Percentiles rank a stretch among this genome's conserved stretches.
Conservation (phyloP, 2,113 vertebrate genomes). For the Elephantulus edwardii region DNA sequence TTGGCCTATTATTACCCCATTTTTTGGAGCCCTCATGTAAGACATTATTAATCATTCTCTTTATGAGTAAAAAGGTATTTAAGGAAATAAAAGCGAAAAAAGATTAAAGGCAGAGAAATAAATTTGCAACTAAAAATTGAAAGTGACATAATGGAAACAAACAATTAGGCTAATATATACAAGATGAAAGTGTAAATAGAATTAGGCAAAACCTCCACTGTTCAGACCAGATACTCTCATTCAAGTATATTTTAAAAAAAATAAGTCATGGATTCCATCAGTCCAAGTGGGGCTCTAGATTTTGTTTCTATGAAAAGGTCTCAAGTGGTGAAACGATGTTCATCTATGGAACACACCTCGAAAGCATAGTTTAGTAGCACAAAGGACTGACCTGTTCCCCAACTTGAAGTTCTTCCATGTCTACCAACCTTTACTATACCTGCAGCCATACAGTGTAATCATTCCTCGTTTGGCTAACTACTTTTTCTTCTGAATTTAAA, state of each 20-base stretch:
- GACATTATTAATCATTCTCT: neutral
- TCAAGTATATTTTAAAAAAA: neutral
- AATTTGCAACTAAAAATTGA: neutral
- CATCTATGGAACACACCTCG: neutral
- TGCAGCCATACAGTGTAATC: rapidly evolving
- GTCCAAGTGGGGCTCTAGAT: neutral
- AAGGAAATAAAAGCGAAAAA: conserved; percentile 30
- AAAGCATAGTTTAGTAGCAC: neutral
- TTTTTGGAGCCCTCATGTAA: no score
- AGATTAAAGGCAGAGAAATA: conserved; percentile 31
- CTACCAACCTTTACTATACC: neutral
- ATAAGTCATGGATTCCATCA: neutral
- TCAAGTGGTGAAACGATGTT: no score
- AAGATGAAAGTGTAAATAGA: neutral
- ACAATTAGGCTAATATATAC: neutral
- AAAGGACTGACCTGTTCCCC: rapidly evolving
- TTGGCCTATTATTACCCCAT: no score
- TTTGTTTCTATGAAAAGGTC: neutral
- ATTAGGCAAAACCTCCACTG: neutral
- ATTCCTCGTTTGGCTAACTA: neutral
- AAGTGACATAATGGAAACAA: neutral
- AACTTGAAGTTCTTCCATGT: neutral
- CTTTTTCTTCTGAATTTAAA: neutral
- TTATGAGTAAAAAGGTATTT: neutral
- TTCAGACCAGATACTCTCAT: neutral